These are phyloP conservation scores for Oxycera nigricornis DNA, from an alignment of 2,888 invertebrate species.

Conservation along the genomic window DNA sequence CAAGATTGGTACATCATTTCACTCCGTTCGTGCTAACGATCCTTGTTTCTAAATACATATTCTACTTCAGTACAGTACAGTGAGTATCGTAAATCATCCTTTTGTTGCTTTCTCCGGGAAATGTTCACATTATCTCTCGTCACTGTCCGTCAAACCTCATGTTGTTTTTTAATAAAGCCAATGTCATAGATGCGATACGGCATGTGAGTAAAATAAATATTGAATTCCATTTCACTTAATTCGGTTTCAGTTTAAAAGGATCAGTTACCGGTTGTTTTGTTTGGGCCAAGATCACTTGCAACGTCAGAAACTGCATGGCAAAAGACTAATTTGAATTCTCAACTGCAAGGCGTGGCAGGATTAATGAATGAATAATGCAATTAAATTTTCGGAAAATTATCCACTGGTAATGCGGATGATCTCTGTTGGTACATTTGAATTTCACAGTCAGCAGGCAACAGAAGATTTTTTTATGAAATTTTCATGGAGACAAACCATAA, in stretches of 20 bases:
- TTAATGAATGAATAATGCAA: conserved; percentile 30
- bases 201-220: conserved; percentile 24
- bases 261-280: conserved; percentile 26
- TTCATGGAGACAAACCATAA: not conserved
- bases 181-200: conserved; percentile 17
- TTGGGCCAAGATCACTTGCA: conserved; percentile 8
- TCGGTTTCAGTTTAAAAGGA: conserved; percentile 35
- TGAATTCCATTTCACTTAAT: not conserved
- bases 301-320: conserved; percentile 13
- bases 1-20: conserved; percentile 2
- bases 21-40: conserved; percentile 6
- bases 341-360: conserved; percentile 28
- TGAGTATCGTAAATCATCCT: conserved; percentile 35
- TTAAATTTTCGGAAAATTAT: conserved; percentile 37
- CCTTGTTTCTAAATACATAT: conserved; percentile 7
- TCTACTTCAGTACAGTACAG: not conserved
- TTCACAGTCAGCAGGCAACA: conserved; percentile 30
- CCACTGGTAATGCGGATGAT: conserved; percentile 35
- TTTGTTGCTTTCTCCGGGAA: conserved; percentile 30
- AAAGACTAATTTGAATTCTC: conserved; percentile 33
- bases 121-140: conserved; percentile 32
- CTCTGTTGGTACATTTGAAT: conserved; percentile 38
- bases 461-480: not conserved
- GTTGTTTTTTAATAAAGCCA: conserved; percentile 39
- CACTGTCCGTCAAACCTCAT: conserved; percentile 37